phyloP scores from a whole-genome alignment of 1,140 invertebrate genomes.

The Physella acuta region DNA sequence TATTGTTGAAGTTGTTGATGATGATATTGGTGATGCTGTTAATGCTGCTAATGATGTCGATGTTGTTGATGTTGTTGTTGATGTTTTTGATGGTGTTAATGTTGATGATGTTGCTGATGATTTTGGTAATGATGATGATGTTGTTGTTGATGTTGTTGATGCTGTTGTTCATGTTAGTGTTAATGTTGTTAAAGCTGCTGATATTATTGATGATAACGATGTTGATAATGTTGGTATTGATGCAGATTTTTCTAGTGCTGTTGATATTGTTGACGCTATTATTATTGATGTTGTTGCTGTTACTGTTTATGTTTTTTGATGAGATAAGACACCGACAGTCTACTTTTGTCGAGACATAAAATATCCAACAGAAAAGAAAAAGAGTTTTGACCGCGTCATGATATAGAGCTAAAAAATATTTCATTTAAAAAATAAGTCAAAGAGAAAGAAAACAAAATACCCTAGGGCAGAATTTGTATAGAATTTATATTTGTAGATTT shows the following conservation, averaged over 20 bases:
- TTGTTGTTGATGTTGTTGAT: not conserved
- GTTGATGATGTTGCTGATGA: slow-evolving; percentile 6
- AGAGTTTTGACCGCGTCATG: too few relatives aligned
- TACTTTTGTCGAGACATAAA: too few relatives aligned
- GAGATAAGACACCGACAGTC: too few relatives aligned
- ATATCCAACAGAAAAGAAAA: too few relatives aligned
- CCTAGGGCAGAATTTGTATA: too few relatives aligned
- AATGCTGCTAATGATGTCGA: not conserved
- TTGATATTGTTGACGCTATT: not conserved
- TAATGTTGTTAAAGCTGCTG: slow-evolving; percentile 9
- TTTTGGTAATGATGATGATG: not conserved
- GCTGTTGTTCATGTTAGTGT: not conserved
- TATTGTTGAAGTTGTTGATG: not conserved
- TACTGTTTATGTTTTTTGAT: not conserved
- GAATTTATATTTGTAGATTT: too few relatives aligned
- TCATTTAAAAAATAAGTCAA: too few relatives aligned
- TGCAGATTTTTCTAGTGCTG: not conserved
- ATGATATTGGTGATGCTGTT: not conserved
- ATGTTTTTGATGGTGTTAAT: slow-evolving; percentile 2
- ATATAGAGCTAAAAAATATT: too few relatives aligned
- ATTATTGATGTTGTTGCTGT: not conserved
- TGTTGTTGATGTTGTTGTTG: slow-evolving; percentile 10
- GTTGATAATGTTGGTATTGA: slow-evolving; percentile 5
- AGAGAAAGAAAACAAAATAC: too few relatives aligned
- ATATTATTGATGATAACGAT: not conserved